phyloP scores from a whole-genome alignment of 2,113 vertebrate species.

The Larimichthys polyactis region DNA sequence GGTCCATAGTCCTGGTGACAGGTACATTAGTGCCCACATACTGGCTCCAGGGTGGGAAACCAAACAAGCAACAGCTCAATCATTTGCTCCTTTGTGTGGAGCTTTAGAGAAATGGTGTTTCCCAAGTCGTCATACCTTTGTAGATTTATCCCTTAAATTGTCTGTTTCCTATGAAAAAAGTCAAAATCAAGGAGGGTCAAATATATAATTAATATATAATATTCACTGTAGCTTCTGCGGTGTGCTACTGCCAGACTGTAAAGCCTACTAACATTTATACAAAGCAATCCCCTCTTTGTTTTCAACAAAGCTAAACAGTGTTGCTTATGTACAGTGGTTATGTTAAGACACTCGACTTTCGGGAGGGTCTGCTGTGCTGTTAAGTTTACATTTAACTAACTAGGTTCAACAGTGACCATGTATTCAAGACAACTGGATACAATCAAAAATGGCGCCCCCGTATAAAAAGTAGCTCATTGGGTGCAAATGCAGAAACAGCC shows the following conservation, averaged over 20 bases:
- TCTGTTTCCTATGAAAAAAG: not conserved
- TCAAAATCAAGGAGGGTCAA: not conserved
- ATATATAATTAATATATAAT: no score
- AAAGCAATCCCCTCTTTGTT: not conserved
- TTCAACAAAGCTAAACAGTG: not conserved
- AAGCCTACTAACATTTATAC: no score
- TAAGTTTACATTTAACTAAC: not conserved
- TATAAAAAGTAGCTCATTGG: not conserved
- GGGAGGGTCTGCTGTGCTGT: no score
- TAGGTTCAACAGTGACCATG: not conserved
- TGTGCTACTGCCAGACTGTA: not conserved
- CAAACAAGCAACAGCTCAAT: constrained; percentile 57
- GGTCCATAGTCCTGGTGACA: constrained; percentile 59
- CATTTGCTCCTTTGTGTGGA: constrained; percentile 46
- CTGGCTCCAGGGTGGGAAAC: constrained; percentile 50
- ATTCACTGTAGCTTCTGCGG: not conserved
- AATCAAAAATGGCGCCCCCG: not conserved
- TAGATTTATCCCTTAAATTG: not conserved
- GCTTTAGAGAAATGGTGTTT: constrained; percentile 35
- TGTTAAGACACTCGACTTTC: not conserved
- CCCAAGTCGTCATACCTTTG: constrained; percentile 16
- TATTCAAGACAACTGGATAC: not conserved
- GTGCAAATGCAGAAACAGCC: not conserved
- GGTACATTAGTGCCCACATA: constrained; percentile 57
- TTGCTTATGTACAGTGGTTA: not conserved